These are phyloP conservation scores for Xerus inauris DNA, from an alignment of 2,113 vertebrate species.

Conservation along the genomic window DNA sequence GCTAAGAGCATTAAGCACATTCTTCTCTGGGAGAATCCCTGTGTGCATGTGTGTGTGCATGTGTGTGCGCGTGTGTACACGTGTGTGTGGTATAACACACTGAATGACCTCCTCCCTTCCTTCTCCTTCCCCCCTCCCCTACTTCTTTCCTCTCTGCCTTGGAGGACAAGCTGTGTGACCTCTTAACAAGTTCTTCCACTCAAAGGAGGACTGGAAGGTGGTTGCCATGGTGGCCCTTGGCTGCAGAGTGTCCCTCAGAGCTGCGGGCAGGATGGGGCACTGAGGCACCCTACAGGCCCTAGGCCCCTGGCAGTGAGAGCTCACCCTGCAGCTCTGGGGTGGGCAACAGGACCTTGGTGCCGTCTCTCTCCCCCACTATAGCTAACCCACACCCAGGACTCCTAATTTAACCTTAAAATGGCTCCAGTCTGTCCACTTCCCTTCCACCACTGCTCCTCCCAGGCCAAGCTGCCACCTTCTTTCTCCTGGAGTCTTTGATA, in stretches of 20 bases:
- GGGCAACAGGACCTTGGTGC: neutral
- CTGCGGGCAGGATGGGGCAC: no score
- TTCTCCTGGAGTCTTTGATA: neutral
- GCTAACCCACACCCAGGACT: neutral
- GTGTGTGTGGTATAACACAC: neutral
- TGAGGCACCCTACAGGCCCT: neutral
- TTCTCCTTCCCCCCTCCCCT: neutral
- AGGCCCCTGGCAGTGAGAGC: neutral
- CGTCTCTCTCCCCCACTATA: neutral
- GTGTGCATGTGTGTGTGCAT: neutral
- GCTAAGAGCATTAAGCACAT: neutral
- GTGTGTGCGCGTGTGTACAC: neutral
- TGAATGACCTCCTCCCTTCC: neutral
- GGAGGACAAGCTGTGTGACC: neutral
- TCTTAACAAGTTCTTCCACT: neutral
- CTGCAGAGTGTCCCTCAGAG: neutral
- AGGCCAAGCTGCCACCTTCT: fast-evolving
- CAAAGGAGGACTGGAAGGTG: neutral
- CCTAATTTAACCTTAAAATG: neutral
- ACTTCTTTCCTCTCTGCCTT: neutral
- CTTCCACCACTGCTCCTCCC: neutral
- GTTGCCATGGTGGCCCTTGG: neutral
- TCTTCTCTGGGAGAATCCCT: neutral
- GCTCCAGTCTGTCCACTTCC: neutral
- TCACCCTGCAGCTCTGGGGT: neutral